These are phyloP conservation scores for Pavo muticus DNA, from an alignment of 2,113 vertebrate species.

Conservation along the genomic window DNA sequence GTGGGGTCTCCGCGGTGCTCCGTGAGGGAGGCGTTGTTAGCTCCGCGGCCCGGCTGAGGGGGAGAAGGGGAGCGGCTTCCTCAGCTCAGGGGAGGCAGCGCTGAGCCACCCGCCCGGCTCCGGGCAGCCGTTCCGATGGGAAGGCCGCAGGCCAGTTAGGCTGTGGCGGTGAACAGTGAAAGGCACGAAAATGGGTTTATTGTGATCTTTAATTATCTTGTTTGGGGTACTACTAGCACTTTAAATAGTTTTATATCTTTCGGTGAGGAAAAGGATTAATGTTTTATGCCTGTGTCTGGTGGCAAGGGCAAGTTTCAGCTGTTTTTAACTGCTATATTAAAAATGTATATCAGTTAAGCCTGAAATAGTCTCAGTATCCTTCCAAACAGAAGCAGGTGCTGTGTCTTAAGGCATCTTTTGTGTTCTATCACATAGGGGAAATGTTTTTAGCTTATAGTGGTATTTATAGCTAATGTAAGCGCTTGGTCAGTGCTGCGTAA, in stretches of 20 bases:
- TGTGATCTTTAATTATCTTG: background rate
- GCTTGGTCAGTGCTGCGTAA: background rate
- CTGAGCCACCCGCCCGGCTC: background rate
- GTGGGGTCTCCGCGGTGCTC: too few relatives aligned
- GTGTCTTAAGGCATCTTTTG: accelerated
- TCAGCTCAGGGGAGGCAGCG: background rate
- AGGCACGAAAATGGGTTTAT: background rate
- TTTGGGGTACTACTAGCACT: accelerated
- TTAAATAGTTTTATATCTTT: background rate
- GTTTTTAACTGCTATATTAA: background rate
- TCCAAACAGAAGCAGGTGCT: background rate
- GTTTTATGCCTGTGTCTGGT: background rate
- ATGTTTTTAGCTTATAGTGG: background rate
- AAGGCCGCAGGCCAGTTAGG: accelerated
- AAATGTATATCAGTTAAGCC: background rate
- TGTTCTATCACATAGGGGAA: background rate
- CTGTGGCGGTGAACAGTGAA: background rate
- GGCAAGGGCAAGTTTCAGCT: background rate
- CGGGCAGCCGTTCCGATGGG: background rate
- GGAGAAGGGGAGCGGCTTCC: background rate
- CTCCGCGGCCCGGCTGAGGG: too few relatives aligned
- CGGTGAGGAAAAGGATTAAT: background rate
- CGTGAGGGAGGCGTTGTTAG: background rate
- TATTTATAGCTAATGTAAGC: background rate
- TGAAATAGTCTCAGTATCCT: background rate